phyloP scores from a whole-genome alignment of 2,888 invertebrate genomes.

The Cheilosia pagana region DNA sequence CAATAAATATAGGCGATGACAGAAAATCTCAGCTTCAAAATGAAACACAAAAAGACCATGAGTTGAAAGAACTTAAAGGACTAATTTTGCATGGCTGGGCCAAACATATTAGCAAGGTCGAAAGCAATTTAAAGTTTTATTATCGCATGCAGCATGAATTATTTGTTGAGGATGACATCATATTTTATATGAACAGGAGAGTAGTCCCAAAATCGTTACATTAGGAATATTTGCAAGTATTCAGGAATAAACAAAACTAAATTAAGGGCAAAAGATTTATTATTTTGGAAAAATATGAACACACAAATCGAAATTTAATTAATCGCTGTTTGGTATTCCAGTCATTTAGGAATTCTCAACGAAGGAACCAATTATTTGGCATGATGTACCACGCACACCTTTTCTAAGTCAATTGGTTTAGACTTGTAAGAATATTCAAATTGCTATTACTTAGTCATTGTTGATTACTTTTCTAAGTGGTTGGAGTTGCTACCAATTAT shows the following conservation, averaged over 20 bases:
- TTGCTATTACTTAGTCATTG: background rate
- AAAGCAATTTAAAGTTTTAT: background rate
- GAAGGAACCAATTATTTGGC: slow-evolving; percentile 13
- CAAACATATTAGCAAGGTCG: no score
- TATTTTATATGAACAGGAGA: slow-evolving; percentile 74
- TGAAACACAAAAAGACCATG: background rate
- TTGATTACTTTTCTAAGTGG: slow-evolving; percentile 9
- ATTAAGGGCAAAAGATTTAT: slow-evolving; percentile 61
- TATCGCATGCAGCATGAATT: slow-evolving; percentile 4
- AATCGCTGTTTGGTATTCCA: background rate
- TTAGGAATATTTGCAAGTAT: slow-evolving; percentile 70
- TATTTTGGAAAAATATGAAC: slow-evolving; percentile 76
- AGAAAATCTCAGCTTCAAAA: slow-evolving; percentile 16
- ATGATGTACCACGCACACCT: slow-evolving; percentile 2
- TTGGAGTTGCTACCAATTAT: background rate
- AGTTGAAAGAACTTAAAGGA: no score
- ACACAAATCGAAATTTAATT: slow-evolving; percentile 69
- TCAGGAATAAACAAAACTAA: slow-evolving; percentile 76
- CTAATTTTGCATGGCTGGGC: background rate
- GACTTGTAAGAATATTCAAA: slow-evolving; percentile 6
- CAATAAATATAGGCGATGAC: slow-evolving; percentile 31
- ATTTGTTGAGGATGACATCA: slow-evolving; percentile 38
- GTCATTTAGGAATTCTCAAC: slow-evolving; percentile 4
- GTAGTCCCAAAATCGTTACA: slow-evolving; percentile 73
- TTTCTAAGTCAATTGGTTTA: slow-evolving; percentile 22